Conservation (phyloP, 2,797 vertebrate genomes). For the Perodicticus potto region DNA sequence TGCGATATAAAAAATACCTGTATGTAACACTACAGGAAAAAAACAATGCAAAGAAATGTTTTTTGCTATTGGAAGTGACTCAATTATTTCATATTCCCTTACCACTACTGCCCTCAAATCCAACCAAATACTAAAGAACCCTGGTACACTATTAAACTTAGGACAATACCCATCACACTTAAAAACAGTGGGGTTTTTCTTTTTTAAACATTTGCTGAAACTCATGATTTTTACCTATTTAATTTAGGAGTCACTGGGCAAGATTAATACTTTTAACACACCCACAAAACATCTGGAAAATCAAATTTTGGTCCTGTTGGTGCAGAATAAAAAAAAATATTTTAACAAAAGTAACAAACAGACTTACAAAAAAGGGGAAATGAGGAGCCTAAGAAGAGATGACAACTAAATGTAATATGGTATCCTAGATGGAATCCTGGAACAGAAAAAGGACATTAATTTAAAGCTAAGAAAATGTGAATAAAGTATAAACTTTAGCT, state of each 20-base stretch:
- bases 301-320: not conserved
- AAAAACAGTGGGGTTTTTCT: not conserved
- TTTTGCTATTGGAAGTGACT: slow-evolving; percentile 17
- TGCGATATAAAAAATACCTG: slow-evolving; percentile 5
- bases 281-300: not conserved
- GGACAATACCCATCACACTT: not conserved
- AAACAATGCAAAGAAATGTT: slow-evolving; percentile 14
- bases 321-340: not conserved
- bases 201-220: slow-evolving; percentile 19
- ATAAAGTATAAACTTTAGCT: not conserved
- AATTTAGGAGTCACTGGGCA: not conserved
- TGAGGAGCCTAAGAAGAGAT: not conserved
- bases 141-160: not conserved
- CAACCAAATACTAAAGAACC: slow-evolving; percentile 16
- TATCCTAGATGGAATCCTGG: not conserved
- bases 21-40: not conserved
- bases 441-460: not conserved
- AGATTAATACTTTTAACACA: slow-evolving; percentile 13
- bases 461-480: not conserved
- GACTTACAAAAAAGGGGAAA: not conserved
- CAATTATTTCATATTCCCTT: not conserved
- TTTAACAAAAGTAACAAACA: not conserved
- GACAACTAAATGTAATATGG: not conserved
- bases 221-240: not conserved
- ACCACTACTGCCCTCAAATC: not conserved